Base-by-base conservation (phyloP, 2,888 invertebrate genomes). In the Nezara viridula region DNA sequence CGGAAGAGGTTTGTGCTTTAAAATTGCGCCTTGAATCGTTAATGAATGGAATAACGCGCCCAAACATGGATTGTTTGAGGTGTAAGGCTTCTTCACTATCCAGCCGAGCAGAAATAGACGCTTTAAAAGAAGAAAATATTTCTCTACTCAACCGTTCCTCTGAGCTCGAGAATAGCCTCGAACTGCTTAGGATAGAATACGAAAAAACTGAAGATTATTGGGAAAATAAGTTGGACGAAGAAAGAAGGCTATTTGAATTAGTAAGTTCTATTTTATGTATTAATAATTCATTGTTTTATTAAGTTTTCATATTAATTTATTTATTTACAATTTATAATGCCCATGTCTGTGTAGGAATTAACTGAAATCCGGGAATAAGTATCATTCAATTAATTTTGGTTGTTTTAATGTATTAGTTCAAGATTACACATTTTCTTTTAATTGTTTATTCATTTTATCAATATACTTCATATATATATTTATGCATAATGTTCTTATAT, bases 201-300 rank as follows among this genome's bases (percentile, higher is more conserved):
- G 97, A 97, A 92, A 95, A 95, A 90, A 96, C 97, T 92, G 98
- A 98, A 92, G 97, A 97, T 92, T 97, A 97, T 93, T 98, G 97
- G 97, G 94, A 95, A 86, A 93, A 94, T 52, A 97, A 97, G 93
- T 93, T 97, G 89, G 95, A 96, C 86, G 96, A 96, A 90, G 97
- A 97, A 93, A 94, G 97, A 49, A 95, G 95, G 91, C 93, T 95
- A 89, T 96, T 95, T 92, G 96, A 96, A 91, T 91, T 86, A 60
- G 89, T 90, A 89, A 86, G 44, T 86, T 50, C 0, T 50, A 7
- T 32, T 32, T 47, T 86, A 6, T 86, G 32, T 10, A 5, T 32
- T 47, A 50, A 47, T 37, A 14, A n/a, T n/a, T 5, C n/a, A 6
- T 85, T 85, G n/a, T 44, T 49, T 55, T n/a, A 12, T 3, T 9